Base-by-base conservation (phyloP, 1,140 invertebrate species). In the Drosophila lacteicornis region DNA sequence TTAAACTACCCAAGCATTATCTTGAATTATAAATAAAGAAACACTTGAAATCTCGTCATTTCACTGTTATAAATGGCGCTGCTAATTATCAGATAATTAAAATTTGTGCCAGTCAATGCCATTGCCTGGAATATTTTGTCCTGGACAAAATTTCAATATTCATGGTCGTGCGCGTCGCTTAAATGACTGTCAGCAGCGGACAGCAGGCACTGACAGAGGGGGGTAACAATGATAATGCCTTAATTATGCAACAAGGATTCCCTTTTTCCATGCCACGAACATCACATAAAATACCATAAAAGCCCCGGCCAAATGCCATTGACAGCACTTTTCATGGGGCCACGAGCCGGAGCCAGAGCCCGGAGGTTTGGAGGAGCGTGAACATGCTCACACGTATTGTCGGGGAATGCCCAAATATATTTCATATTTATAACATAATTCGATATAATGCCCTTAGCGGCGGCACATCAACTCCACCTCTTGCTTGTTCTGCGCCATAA, bases 341-440 rank as follows among this genome's bases (percentile, higher is more conserved):
- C 49, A 77, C 11, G 56, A 25, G 45, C 69, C 55, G 22, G 22
- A 8, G 51, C 22, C 30, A 17, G 9, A 27, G 17, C 12, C 17
- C 22, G 22, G 22, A 25, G 22, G 22, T 2, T 2, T 8, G 13
- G 42, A 45, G 25, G 13, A 66, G 66, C 60, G 38, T 57, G 38
- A 51, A 59, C 79, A 76, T 87, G 55, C 75, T 68, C 76, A 88
- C 84, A 86, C 80, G 76, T 78, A 73, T 79, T 57, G 45, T 57
- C 55, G 45, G 51, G 49, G 47, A 79, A 78, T 78, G 71, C 49
- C 51, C 42, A 85, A 71, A 86, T 87, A 88, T 84, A 87, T 88
- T 87, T 87, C 65, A 88, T 87, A 87, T 87, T 87, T 87, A 87
- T 87, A 87, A 87, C 84, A 87, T 87, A 87, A 87, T 87, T 87